Evolutionary conservation across 2,797 vertebrate species (phyloP), one percentile per base, ranked within the genome.

Genomic region (Coreius guichenoti): DNA sequence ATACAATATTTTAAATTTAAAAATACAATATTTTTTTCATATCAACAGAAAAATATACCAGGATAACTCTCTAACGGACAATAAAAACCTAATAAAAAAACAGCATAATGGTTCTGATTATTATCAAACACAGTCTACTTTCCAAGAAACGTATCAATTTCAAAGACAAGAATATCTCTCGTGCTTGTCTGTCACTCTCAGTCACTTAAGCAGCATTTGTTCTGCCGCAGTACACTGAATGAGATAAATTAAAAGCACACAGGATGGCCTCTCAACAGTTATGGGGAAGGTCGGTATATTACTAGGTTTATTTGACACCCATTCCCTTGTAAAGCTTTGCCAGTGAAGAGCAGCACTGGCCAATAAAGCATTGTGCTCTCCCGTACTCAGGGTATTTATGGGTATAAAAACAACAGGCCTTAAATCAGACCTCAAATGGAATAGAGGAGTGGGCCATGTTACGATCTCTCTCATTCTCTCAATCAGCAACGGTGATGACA

Each of bases 271-370:
- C 90, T 89, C 85, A 84, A 88, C 90, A 89, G 91, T 92, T 92
- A 93, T 90, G 90, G 90, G 91, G 63, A 84, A 92, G 91, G 91
- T 85, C 91, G 90, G 90, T 94, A 94, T 93, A 95, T 95, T 94
- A 93, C 89, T 80, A 87, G 93, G 91, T 95, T 95, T 95, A 95
- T 94, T 92, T 94, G 94, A 94, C 93, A 93, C 87, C 87, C 69
- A 45, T 91, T 92, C 89, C 93, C 93, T 90, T 92, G 92, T 94
- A 93, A 95, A 94, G 88, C 90, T 89, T 75, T 88, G 89, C 91
- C 90, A 90, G 90, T 86, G 65, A 92, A 92, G 91, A 93, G 88
- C 86, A 91, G 91, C 88, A 87, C 77, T 74, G 89, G 84, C 91
- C 91, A 88, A 94, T 95, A 95, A 94, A 95, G 88, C 90, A 91